Evolutionary conservation across 2,113 vertebrate genomes (phyloP), one percentile per base, ranked within the genome.

Genomic region (Corynorhinus townsendii): DNA sequence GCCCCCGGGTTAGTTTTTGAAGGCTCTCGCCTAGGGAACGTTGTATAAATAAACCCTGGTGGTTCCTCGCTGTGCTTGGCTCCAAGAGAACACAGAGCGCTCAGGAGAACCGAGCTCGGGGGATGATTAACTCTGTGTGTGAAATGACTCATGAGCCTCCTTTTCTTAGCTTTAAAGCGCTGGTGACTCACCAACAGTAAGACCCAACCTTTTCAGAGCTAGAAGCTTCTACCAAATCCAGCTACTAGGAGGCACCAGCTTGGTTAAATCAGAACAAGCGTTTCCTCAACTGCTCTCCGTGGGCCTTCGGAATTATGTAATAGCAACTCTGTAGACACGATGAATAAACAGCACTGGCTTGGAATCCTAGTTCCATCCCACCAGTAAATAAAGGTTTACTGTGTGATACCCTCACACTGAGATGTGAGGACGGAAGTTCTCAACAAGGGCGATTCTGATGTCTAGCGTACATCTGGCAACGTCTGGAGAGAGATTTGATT

Each of bases 161-260:
- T 52, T 69, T 89, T 56, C 35, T 66, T 71, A 64, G 35, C 85
- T 66, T 91, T 38, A 72, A 95, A 40, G 64, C 68, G 22, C n/a
- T 85, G 33, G 62, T 71, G 35, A 62, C 10, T 68, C 79, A 68
- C 40, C 49, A 62, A 82, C 62, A 79, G 33, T 28, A 76, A 73
- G 49, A 47, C 16, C 14, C 11, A 92, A 11, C 2, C 35, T 83
- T 72, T 87, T 76, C 56, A 38, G 91, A 95, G 79, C 52, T 43
- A 33, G 33, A 52, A 35, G 22, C 19, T 30, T 83, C 79, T 71
- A 79, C 38, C 82, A 90, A 89, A 76, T 43, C 59, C 69, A 92
- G 68, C 62, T 77, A 43, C 14, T 20, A 40, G 35, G 35, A 35
- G 33, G 54, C 35, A 38, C 49, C 24, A 45, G 80, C 20, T 52